Evolutionary conservation across 64 coral and sea anemone genomes (phyloP).

Genomic region (Acropora tenuis): DNA sequence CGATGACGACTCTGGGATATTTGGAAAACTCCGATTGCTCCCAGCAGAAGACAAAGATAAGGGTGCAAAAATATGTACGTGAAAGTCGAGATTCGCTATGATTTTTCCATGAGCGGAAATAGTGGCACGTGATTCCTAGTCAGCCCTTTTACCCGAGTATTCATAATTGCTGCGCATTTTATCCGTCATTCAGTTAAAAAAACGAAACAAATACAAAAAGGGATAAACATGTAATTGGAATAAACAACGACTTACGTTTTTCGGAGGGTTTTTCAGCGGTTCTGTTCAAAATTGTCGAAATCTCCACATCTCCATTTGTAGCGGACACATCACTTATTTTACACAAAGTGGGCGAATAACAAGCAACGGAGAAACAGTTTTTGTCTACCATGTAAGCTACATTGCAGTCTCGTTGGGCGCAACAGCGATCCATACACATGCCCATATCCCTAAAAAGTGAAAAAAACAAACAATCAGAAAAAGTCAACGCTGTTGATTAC

Average conservation of each 20-base stretch:
- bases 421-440: conserved; percentile 85
- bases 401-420: conserved; percentile 67
- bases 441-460: conserved; percentile 52
- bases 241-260: conserved; percentile 56
- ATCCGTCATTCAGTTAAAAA: no score
- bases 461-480: not conserved
- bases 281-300: conserved; percentile 79
- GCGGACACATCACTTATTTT: conserved; percentile 63
- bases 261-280: conserved; percentile 45
- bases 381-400: conserved; percentile 87
- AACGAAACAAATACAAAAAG: no score
- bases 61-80: no score
- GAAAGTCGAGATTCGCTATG: no score
- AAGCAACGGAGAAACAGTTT: conserved; percentile 84
- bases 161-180: no score
- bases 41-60: no score
- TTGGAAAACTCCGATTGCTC: no score
- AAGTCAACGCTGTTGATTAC: no score
- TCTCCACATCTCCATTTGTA: conserved; percentile 86
- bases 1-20: no score
- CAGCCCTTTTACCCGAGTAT: no score
- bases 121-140: no score
- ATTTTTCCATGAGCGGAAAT: no score
- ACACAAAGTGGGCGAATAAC: conserved; percentile 76
- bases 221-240: not conserved